A percentile compares a stretch with the other conserved stretches of the same genome.
Evolutionary conservation across 2,797 vertebrate genomes (phyloP).

Genomic region (Nannoperca australis): DNA sequence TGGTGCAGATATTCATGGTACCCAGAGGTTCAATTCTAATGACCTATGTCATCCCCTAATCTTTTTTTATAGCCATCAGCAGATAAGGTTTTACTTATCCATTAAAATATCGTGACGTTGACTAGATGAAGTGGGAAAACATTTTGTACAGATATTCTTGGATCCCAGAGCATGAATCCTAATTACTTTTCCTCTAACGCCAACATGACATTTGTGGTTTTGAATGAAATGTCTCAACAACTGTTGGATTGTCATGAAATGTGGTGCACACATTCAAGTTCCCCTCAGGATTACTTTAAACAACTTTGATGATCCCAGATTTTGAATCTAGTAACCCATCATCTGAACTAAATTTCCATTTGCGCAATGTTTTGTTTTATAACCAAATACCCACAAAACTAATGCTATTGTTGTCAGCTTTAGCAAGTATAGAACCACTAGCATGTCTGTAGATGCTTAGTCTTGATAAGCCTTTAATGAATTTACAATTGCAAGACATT

Average conservation of each 20-base stretch:
- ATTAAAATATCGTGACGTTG: not conserved
- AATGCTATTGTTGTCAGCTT: no score
- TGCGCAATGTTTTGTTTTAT: not conserved
- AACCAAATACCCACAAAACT: not conserved
- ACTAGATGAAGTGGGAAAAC: not conserved
- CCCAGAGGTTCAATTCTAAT: not conserved
- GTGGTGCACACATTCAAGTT: not conserved
- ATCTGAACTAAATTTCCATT: not conserved
- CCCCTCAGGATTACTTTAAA: not conserved
- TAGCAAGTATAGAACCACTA: not conserved
- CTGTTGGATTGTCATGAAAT: not conserved
- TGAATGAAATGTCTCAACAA: not conserved
- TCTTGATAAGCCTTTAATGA: not conserved
- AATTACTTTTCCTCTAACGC: no score
- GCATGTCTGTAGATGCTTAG: not conserved
- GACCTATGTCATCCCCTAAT: not conserved
- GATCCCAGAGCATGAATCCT: not conserved
- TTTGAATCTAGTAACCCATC: constrained; percentile 4
- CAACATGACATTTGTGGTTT: no score
- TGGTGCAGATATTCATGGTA: no score
- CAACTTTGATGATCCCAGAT: not conserved
- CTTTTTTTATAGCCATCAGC: not conserved
- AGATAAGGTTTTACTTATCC: not conserved
- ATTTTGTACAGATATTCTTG: not conserved
- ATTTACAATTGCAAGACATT: not conserved